phyloP scores from a whole-genome alignment of 2,113 vertebrate genomes.

The Electrona antarctica region DNA sequence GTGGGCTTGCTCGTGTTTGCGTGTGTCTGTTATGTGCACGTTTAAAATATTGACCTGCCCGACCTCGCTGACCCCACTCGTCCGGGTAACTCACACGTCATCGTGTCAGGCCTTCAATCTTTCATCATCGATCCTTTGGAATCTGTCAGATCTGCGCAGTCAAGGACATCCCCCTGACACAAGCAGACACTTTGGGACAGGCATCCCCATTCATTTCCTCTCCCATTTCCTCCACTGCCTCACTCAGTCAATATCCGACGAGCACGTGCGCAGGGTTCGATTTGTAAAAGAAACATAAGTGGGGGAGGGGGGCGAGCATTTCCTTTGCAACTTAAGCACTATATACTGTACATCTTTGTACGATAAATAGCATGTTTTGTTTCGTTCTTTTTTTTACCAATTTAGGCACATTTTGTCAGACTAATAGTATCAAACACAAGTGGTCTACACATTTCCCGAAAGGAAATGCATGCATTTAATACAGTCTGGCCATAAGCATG shows the following conservation, averaged over 20 bases:
- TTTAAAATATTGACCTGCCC: slow-evolving; percentile 35
- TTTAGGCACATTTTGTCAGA: too few relatives aligned
- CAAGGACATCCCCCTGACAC: slow-evolving; percentile 14
- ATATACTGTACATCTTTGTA: too few relatives aligned
- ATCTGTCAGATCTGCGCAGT: slow-evolving; percentile 11
- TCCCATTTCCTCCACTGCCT: slow-evolving; percentile 17
- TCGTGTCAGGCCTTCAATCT: slow-evolving; percentile 33
- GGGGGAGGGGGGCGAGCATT: too few relatives aligned
- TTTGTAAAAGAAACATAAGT: too few relatives aligned
- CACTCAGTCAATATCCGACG: slow-evolving; percentile 19
- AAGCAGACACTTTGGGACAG: slow-evolving; percentile 21
- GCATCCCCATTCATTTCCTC: slow-evolving; percentile 11
- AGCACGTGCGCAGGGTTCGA: too few relatives aligned
- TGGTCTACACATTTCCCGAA: too few relatives aligned
- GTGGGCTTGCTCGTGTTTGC: background rate
- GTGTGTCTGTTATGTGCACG: background rate
- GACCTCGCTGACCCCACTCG: slow-evolving; percentile 32
- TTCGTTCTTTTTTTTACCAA: too few relatives aligned
- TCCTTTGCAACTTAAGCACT: too few relatives aligned
- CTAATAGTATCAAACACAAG: too few relatives aligned
- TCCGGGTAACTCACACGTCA: slow-evolving; percentile 18
- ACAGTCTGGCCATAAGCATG: too few relatives aligned
- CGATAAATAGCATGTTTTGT: too few relatives aligned
- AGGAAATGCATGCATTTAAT: too few relatives aligned
- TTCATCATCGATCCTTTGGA: slow-evolving; percentile 36